Evolutionary conservation across 2,797 vertebrate genomes (phyloP).

Genomic region (Argya squamiceps): DNA sequence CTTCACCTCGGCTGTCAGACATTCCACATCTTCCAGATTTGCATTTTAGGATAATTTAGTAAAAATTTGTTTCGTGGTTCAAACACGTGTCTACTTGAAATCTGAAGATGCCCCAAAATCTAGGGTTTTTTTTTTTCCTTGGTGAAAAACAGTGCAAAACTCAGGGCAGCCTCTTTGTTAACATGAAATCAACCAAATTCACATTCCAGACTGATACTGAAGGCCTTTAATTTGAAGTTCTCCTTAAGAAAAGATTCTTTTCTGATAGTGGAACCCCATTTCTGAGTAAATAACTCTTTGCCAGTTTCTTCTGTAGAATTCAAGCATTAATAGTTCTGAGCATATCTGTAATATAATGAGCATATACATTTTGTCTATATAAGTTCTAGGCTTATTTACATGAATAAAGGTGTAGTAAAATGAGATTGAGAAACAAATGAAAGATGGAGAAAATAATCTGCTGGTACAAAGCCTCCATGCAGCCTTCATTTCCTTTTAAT

Average conservation of each 20-base stretch:
- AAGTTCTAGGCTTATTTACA: not conserved
- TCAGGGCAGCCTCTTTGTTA: not conserved
- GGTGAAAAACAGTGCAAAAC: not conserved
- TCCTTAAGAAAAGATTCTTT: not conserved
- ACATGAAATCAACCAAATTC: not conserved
- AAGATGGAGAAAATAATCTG: not conserved
- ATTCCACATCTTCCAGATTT: not conserved
- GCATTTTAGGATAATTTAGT: not conserved
- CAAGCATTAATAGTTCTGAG: not conserved
- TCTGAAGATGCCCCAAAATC: not conserved
- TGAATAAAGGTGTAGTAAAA: not conserved
- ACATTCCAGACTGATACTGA: not conserved
- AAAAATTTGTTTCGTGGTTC: not conserved
- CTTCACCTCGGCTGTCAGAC: not conserved
- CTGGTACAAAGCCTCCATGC: not conserved
- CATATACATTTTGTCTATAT: not conserved
- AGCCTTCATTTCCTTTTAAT: not conserved
- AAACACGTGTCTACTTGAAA: not conserved
- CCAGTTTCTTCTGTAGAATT: not conserved
- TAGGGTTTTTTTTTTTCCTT: not conserved
- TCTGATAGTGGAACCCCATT: not conserved
- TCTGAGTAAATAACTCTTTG: not conserved
- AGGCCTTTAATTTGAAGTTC: not conserved
- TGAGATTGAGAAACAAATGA: not conserved
- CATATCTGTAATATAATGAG: not conserved